These are phyloP conservation scores for Zeugodacus cucurbitae DNA, from an alignment of 1,140 invertebrate genomes.

Conservation along the genomic window DNA sequence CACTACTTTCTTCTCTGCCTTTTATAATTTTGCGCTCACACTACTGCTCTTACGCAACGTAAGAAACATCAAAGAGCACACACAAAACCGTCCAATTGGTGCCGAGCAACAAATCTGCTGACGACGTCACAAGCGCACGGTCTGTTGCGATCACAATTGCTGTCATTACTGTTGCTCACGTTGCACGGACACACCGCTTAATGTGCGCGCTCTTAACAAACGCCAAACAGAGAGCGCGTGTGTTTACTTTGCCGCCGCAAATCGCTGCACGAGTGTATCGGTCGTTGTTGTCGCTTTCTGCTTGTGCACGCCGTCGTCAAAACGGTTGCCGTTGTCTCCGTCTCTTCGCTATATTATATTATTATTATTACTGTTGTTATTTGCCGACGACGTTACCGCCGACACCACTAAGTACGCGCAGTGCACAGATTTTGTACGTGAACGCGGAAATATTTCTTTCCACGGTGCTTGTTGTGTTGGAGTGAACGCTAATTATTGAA, in stretches of 20 bases:
- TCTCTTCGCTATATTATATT: neutral
- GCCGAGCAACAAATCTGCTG: neutral
- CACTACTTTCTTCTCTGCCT: too few species aligned
- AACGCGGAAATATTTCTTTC: slow-evolving; percentile 18
- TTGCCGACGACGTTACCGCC: slow-evolving; percentile 14
- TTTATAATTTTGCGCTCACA: neutral
- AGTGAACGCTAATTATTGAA: neutral
- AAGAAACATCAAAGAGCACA: neutral
- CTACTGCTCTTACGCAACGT: neutral
- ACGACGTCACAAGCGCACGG: neutral
- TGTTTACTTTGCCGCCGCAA: neutral
- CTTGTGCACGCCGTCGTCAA: neutral
- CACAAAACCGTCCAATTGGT: neutral
- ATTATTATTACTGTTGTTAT: slow-evolving; percentile 38
- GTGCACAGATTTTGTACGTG: neutral
- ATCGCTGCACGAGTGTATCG: neutral
- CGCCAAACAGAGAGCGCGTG: neutral
- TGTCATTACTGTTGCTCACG: slow-evolving; percentile 27
- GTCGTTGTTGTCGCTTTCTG: neutral
- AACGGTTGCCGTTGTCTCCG: neutral
- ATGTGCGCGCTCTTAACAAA: neutral
- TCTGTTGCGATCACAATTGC: neutral
- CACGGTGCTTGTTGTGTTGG: neutral
- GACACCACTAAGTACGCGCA: neutral
- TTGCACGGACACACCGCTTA: neutral